Evolutionary conservation across 2,797 vertebrate genomes (phyloP).

Genomic region (Betta splendens): DNA sequence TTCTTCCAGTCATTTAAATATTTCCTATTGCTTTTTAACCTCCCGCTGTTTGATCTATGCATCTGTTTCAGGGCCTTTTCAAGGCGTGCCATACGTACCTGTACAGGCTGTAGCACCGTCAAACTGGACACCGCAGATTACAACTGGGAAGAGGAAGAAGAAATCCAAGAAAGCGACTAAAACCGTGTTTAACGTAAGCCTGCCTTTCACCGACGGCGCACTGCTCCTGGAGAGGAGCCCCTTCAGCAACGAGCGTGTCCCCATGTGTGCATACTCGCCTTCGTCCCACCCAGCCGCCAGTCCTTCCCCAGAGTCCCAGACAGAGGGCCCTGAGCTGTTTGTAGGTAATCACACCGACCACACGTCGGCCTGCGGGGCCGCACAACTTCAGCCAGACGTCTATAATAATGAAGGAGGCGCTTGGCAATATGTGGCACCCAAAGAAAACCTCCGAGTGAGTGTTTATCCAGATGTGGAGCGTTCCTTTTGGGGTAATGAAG

Average conservation of each 20-base stretch:
- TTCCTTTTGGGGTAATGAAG: neutral
- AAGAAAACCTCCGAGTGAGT: neutral
- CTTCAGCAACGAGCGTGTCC: constrained; percentile 36
- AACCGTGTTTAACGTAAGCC: constrained; percentile 75
- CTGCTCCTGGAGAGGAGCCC: constrained; percentile 71
- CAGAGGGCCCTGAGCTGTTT: neutral
- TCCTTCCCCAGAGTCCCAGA: neutral
- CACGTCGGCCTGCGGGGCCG: neutral
- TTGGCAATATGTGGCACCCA: neutral
- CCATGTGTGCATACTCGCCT: neutral
- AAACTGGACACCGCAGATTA: neutral
- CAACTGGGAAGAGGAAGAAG: constrained; percentile 11
- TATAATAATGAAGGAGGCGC: neutral
- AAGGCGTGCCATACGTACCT: neutral
- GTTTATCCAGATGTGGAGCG: neutral
- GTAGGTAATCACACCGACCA: neutral
- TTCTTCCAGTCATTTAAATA: neutral
- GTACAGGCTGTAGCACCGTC: neutral
- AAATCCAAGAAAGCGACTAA: constrained; percentile 8
- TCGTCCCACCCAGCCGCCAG: neutral
- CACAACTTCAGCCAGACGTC: constrained; percentile 13
- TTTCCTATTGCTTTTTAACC: constrained; percentile 2
- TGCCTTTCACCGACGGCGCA: constrained; percentile 61
- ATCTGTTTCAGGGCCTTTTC: constrained; percentile 35
- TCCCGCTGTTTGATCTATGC: neutral